Percentiles rank a stretch among this genome's conserved stretches.
phyloP scores from a whole-genome alignment of 2,113 vertebrate genomes.

The Mus musculus region GRCm39 chr8:112214501-112215000 shows the following conservation, averaged over 20 bases:
- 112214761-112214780: not conserved
- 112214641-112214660: not conserved
- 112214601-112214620: not conserved
- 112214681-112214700: not conserved
- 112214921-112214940: not conserved
- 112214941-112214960: not conserved
- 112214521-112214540: conserved; percentile 54
- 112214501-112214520: conserved; percentile 22
- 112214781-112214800: not conserved
- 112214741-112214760: conserved; percentile 52
- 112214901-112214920: not conserved
- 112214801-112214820: not conserved
- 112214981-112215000: not conserved
- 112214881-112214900: not conserved
- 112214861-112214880: not conserved
- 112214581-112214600: conserved; percentile 18
- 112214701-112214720: not conserved
- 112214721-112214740: not conserved
- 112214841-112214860: not conserved
- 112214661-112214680: not conserved
- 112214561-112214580: conserved; percentile 41
- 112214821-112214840: not conserved
- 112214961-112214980: not conserved
- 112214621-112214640: conserved; percentile 8
- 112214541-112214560: conserved; percentile 29